Evolutionary conservation across 2,797 vertebrate species (phyloP).

Genomic region (Danio kyathit): DNA sequence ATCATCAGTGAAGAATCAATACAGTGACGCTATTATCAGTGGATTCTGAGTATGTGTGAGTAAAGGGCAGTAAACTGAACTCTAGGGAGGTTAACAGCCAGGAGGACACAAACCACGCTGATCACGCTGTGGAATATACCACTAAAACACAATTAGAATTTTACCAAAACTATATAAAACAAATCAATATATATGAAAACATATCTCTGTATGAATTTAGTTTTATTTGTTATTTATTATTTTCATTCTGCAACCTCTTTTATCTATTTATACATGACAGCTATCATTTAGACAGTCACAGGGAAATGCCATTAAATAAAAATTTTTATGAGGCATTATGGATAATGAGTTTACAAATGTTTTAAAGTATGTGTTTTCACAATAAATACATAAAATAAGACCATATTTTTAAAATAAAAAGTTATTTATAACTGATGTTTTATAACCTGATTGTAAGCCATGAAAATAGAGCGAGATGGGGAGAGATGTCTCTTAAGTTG

Average conservation of each 20-base stretch:
- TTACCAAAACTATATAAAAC: neutral
- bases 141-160: neutral
- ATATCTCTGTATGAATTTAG: neutral
- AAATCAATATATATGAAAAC: neutral
- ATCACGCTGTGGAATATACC: neutral
- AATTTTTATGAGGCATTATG: neutral
- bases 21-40: neutral
- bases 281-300: neutral
- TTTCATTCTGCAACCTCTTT: neutral
- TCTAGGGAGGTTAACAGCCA: conserved; percentile 47
- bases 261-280: neutral
- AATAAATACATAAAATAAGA: too few species aligned
- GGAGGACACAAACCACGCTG: conserved; percentile 31
- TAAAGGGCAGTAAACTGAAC: conserved; percentile 20
- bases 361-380: too few species aligned
- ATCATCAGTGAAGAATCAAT: neutral
- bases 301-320: neutral
- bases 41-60: neutral
- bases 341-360: neutral
- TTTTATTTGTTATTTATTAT: neutral
- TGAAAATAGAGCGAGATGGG: neutral
- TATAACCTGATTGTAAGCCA: too few species aligned
- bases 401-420: too few species aligned
- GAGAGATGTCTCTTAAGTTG: conserved; percentile 36
- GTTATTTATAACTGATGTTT: neutral